Evolutionary conservation across 2,113 vertebrate species (phyloP).

Genomic region (Pseudois nayaur): DNA sequence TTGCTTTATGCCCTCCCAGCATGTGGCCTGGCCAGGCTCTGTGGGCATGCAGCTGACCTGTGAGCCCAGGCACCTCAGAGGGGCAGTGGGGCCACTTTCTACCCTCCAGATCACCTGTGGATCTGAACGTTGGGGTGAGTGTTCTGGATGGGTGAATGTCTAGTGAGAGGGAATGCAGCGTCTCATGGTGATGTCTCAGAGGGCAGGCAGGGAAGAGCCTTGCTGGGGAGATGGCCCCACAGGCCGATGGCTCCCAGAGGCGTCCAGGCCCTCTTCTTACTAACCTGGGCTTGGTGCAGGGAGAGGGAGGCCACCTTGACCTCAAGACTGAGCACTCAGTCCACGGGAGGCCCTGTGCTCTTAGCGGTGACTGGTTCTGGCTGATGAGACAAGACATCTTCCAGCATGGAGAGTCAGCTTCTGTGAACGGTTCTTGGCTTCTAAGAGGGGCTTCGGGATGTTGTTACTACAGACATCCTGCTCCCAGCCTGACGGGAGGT

Average conservation of each 20-base stretch:
- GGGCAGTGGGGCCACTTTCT: background rate
- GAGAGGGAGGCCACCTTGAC: background rate
- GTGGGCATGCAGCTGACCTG: background rate
- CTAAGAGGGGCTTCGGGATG: background rate
- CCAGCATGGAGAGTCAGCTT: background rate
- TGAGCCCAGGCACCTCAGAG: background rate
- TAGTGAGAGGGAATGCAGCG: rapidly evolving
- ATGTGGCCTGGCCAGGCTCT: background rate
- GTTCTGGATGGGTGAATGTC: background rate
- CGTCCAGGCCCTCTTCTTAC: background rate
- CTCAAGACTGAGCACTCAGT: too few relatives aligned
- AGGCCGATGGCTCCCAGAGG: too few relatives aligned
- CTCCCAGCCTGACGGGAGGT: background rate
- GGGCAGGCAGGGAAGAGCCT: background rate
- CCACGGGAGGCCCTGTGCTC: background rate
- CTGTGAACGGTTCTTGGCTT: background rate
- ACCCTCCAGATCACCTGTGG: background rate
- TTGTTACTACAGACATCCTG: background rate
- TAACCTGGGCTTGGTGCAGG: background rate
- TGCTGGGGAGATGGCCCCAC: background rate
- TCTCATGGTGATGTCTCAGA: too few relatives aligned
- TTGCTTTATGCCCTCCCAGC: background rate
- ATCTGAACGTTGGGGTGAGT: background rate
- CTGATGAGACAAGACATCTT: background rate
- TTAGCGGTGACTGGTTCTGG: background rate